A percentile compares a stretch with the other conserved stretches of the same genome.
phyloP scores from a whole-genome alignment of 2,113 vertebrate genomes.

The Anolis carolinensis region DNA sequence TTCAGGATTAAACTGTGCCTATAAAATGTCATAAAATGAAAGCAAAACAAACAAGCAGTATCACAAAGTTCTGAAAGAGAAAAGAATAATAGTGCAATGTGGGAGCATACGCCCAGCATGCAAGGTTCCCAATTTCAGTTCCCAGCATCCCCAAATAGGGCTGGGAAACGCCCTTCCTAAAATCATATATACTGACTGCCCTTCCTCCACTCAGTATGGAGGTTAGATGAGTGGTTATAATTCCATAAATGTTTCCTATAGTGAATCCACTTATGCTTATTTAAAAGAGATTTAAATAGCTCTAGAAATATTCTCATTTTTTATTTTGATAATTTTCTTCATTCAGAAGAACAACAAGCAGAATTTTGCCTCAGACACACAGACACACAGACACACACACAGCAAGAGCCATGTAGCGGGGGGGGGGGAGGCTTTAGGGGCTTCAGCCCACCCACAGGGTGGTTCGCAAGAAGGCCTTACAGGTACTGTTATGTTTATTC shows the following conservation, averaged over 20 bases:
- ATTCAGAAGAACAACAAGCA: neutral
- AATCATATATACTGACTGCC: no score
- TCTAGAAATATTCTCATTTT: neutral
- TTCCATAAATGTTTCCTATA: neutral
- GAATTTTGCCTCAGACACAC: neutral
- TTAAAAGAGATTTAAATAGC: neutral
- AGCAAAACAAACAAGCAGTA: neutral
- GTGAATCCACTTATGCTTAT: neutral
- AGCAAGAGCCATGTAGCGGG: no score
- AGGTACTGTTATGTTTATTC: no score
- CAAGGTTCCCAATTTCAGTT: no score
- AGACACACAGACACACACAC: no score
- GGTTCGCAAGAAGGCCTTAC: no score
- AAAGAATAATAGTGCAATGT: neutral
- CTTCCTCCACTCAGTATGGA: no score
- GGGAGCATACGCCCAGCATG: neutral
- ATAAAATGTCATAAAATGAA: neutral
- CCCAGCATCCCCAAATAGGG: no score
- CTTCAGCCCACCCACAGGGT: no score
- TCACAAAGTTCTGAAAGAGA: neutral
- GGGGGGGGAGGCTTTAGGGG: no score
- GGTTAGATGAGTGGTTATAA: neutral
- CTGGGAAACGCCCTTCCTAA: no score
- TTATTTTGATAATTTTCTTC: conserved; percentile 1
- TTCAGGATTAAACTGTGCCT: neutral